A percentile compares a stretch with the other conserved stretches of the same genome.
These are phyloP conservation scores for Tretioscincus oriximinensis DNA, from an alignment of 2,113 vertebrate species.

Conservation along the genomic window DNA sequence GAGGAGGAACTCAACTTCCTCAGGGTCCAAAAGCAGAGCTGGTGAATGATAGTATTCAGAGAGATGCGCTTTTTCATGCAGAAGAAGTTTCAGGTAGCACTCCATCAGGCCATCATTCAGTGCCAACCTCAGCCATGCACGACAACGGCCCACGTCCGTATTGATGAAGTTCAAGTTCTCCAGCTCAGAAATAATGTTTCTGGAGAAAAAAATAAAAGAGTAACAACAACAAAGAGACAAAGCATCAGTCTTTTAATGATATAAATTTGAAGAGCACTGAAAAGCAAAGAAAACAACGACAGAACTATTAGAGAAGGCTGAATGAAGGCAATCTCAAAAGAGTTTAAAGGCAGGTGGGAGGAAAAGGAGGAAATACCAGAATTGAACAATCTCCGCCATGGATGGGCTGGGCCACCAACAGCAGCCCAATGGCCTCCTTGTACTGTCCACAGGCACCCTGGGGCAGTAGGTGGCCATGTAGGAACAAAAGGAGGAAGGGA, in stretches of 20 bases:
- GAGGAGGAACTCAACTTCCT: constrained; percentile 92
- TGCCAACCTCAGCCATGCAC: constrained; percentile 91
- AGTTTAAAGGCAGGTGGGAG: neutral
- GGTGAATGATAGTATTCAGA: constrained; percentile 81
- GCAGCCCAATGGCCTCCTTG: too few relatives aligned
- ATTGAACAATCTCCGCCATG: neutral
- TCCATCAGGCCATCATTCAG: constrained; percentile 91
- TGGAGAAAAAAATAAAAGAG: constrained; percentile 44
- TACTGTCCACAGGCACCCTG: too few relatives aligned
- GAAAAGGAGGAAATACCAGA: neutral
- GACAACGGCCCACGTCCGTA: constrained; percentile 89
- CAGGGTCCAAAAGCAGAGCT: constrained; percentile 84
- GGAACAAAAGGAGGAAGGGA: too few relatives aligned
- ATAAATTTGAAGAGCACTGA: neutral
- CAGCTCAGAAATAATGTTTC: constrained; percentile 86
- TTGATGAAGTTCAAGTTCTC: constrained; percentile 86
- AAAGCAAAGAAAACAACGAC: neutral
- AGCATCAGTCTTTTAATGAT: neutral
- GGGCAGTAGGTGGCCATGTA: too few relatives aligned
- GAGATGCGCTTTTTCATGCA: constrained; percentile 80
- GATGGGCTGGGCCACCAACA: too few relatives aligned
- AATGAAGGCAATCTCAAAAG: neutral
- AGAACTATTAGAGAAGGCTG: neutral
- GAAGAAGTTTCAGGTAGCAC: constrained; percentile 88
- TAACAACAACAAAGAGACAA: neutral